Percentiles rank a stretch among this genome's conserved stretches.
Evolutionary conservation across 2,888 invertebrate species (phyloP).

Genomic region (Chromoteleia sp.): DNA sequence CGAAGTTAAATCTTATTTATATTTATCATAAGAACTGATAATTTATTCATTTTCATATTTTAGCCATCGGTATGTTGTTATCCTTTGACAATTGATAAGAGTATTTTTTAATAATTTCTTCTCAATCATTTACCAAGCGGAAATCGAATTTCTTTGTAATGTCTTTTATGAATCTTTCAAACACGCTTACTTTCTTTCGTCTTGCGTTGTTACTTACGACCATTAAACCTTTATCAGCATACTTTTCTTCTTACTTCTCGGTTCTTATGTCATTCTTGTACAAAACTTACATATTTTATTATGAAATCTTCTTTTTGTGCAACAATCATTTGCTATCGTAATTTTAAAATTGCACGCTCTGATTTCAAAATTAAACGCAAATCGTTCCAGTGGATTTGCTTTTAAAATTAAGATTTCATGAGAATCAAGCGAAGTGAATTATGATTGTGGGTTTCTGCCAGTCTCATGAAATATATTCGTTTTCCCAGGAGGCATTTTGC

Average conservation of each 20-base stretch:
- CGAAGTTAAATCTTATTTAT: no score
- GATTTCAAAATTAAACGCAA: constrained; percentile 9
- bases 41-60: not conserved
- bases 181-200: not conserved
- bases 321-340: not conserved
- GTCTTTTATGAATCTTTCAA: constrained; percentile 21
- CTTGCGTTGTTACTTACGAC: constrained; percentile 9
- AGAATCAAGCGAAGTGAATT: constrained; percentile 2
- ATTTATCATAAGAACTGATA: no score
- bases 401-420: constrained; percentile 24
- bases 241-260: constrained; percentile 2
- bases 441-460: constrained; percentile 10
- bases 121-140: not conserved
- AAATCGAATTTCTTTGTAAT: not conserved
- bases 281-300: not conserved
- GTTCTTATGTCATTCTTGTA: constrained; percentile 12
- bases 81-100: not conserved
- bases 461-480: constrained; percentile 28
- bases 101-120: constrained; percentile 7
- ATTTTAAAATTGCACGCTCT: no score
- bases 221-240: constrained; percentile 11
- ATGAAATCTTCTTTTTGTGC: not conserved
- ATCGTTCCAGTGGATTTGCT: not conserved
- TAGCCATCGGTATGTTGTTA: not conserved
- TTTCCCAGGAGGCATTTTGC: constrained; percentile 92